A percentile compares a stretch with the other conserved stretches of the same genome.
phyloP scores from a whole-genome alignment of 2,888 invertebrate species.

The Anarsia innoxiella region DNA sequence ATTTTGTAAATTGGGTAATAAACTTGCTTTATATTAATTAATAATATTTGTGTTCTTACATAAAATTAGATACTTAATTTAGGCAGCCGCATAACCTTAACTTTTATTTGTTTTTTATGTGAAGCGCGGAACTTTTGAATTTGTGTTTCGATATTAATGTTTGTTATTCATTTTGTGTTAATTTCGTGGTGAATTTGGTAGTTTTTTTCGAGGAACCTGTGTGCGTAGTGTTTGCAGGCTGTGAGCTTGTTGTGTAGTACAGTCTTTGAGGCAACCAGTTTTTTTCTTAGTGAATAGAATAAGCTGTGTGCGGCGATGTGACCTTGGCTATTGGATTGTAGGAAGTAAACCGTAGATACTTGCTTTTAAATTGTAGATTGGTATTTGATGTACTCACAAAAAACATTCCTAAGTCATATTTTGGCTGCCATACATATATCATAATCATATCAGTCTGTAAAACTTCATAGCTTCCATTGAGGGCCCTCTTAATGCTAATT shows the following conservation, averaged over 20 bases:
- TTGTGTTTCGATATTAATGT: constrained; percentile 22
- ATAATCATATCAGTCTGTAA: neutral
- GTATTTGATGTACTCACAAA: constrained; percentile 72
- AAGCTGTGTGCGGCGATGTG: constrained; percentile 63
- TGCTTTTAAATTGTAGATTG: constrained; percentile 73
- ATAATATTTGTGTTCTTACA: constrained; percentile 13
- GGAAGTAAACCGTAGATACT: constrained; percentile 73
- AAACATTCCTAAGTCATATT: constrained; percentile 58
- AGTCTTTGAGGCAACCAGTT: constrained; percentile 49
- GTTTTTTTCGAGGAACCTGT: constrained; percentile 11
- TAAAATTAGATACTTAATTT: constrained; percentile 2
- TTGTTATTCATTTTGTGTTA: constrained; percentile 9
- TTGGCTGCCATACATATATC: neutral
- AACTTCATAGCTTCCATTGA: neutral
- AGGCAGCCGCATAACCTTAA: constrained; percentile 45
- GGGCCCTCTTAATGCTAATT: neutral
- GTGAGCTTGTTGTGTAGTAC: constrained; percentile 17
- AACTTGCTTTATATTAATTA: too few species aligned
- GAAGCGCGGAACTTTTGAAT: constrained; percentile 66
- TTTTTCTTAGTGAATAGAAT: constrained; percentile 63
- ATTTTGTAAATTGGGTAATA: constrained; percentile 19
- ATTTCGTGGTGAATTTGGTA: neutral
- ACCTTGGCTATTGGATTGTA: constrained; percentile 75
- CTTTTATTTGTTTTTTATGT: constrained; percentile 50
- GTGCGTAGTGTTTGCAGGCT: constrained; percentile 12